A percentile compares a stretch with the other conserved stretches of the same genome.
These are phyloP conservation scores for Crax fasciolata DNA, from an alignment of 2,797 vertebrate genomes.

Conservation along the genomic window DNA sequence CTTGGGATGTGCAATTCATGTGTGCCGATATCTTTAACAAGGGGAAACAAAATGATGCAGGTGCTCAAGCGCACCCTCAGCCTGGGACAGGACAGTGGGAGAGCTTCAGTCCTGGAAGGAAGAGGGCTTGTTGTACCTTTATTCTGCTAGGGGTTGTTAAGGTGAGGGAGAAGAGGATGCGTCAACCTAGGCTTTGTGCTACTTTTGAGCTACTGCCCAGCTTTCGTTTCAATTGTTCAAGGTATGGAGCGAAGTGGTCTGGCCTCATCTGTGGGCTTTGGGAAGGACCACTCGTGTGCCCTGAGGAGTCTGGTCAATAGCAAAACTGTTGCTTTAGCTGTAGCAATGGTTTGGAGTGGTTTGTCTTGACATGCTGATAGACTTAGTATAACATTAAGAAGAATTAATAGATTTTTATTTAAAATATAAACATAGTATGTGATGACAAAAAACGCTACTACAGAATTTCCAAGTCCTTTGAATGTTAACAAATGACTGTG, in stretches of 20 bases:
- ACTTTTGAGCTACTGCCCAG: not conserved
- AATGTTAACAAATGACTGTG: not conserved
- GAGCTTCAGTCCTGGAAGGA: not conserved
- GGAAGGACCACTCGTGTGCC: not conserved
- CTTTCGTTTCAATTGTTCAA: not conserved
- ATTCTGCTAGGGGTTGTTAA: not conserved
- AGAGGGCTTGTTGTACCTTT: not conserved
- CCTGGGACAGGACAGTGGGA: not conserved
- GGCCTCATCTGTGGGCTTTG: not conserved
- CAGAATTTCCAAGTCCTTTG: not conserved
- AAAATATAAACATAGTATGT: not conserved
- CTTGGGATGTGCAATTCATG: not conserved
- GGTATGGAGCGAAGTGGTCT: not conserved
- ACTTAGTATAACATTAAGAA: not conserved
- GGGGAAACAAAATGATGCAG: not conserved
- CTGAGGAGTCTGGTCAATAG: not conserved
- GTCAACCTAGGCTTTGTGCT: not conserved
- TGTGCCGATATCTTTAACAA: not conserved
- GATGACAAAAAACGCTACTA: not conserved
- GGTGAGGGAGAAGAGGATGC: not conserved
- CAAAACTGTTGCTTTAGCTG: not conserved
- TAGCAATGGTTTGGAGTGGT: not conserved
- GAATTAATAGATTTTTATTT: slow-evolving; percentile 54
- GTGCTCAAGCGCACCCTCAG: not conserved
- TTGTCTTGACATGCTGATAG: not conserved